phyloP scores from a whole-genome alignment of 2,888 invertebrate species.

The Xiphydria camelus region DNA sequence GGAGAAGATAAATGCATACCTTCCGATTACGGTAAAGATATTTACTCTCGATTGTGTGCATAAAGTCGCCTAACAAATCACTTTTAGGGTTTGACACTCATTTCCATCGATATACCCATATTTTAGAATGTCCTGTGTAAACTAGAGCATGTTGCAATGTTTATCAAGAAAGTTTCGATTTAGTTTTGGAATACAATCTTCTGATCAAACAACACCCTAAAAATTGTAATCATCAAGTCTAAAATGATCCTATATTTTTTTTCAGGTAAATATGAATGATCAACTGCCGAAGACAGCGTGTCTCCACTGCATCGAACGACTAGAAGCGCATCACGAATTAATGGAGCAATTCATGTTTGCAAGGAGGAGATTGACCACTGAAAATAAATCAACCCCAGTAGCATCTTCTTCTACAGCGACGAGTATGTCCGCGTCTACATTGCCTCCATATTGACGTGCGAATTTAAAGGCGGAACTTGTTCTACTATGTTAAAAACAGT shows the following conservation, averaged over 20 bases:
- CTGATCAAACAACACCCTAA: too few species aligned
- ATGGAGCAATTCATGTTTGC: slow-evolving; percentile 59
- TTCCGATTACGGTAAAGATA: slow-evolving; percentile 81
- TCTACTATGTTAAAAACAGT: slow-evolving; percentile 1
- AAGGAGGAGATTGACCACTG: slow-evolving; percentile 44
- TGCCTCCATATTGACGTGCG: slow-evolving; percentile 49
- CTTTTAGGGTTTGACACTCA: slow-evolving; percentile 11
- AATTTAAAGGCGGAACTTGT: background rate
- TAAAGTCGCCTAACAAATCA: background rate
- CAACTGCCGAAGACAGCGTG: slow-evolving; percentile 62
- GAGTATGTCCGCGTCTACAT: too few species aligned
- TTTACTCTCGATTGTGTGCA: slow-evolving; percentile 28
- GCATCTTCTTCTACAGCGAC: slow-evolving; percentile 43
- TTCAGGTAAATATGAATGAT: slow-evolving; percentile 57
- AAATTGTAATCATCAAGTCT: too few species aligned
- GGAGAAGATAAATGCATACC: slow-evolving; percentile 78
- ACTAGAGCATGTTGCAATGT: too few species aligned
- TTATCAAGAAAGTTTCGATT: too few species aligned
- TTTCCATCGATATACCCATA: background rate
- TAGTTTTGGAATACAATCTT: too few species aligned
- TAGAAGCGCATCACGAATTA: slow-evolving; percentile 61
- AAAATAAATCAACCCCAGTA: slow-evolving; percentile 36
- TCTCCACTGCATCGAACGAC: slow-evolving; percentile 61
- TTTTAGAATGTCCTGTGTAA: slow-evolving; percentile 1
- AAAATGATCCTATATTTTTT: slow-evolving; percentile 3